Percentiles rank a stretch among this genome's conserved stretches.
Evolutionary conservation across 2,888 invertebrate species (phyloP).

Genomic region (Eilema depressum): DNA sequence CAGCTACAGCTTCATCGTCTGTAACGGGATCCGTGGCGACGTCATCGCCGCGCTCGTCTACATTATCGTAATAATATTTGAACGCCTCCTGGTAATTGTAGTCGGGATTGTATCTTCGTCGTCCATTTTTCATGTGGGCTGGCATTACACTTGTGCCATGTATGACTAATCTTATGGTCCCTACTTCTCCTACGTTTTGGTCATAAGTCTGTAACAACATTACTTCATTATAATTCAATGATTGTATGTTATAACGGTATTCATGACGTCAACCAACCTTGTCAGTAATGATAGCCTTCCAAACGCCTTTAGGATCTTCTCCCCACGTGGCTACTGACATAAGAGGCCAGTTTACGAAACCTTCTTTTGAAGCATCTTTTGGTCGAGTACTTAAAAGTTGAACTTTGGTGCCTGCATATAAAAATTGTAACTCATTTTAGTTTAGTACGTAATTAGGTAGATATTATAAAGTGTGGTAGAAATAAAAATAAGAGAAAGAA

Average conservation of each 20-base stretch:
- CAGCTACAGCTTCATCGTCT: conserved; percentile 53
- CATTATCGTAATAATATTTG: conserved; percentile 54
- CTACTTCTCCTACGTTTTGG: conserved; percentile 87
- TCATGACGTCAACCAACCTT: conserved; percentile 64
- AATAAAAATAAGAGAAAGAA: not conserved
- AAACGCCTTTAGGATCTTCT: conserved; percentile 91
- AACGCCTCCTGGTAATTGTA: conserved; percentile 70
- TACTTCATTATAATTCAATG: not conserved
- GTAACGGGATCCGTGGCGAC: conserved; percentile 52
- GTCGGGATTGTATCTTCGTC: conserved; percentile 83
- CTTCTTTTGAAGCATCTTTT: conserved; percentile 89
- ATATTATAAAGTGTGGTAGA: not conserved
- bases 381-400: conserved; percentile 90
- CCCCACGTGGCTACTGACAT: conserved; percentile 97
- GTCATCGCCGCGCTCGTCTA: conserved; percentile 33
- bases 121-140: conserved; percentile 87
- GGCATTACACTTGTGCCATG: conserved; percentile 91
- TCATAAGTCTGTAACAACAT: conserved; percentile 67
- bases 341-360: conserved; percentile 94
- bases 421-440: not conserved
- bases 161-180: conserved; percentile 87
- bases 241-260: not conserved
- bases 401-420: conserved; percentile 88
- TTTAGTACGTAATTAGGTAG: no score
- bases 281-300: conserved; percentile 86